Base-by-base conservation (phyloP, 2,888 invertebrate genomes). In the Scaptomyza parva region DNA sequence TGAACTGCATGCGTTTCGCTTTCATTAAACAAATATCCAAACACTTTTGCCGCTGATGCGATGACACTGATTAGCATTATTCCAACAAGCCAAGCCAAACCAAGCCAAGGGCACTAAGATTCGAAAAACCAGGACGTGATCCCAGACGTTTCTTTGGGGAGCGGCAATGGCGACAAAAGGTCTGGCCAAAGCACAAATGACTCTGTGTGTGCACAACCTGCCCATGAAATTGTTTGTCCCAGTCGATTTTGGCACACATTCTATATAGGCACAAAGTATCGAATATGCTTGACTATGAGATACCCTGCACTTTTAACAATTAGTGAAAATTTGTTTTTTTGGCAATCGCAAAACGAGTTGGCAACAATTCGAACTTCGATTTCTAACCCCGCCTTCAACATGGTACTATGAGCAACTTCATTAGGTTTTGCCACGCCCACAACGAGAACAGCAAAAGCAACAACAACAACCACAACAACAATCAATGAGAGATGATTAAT, bases 21-120 rank as follows among this genome's bases (percentile, higher is more conserved):
- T 86, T 87, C 87, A 86, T 86, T 87, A 87, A 85, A 82, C 78
- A 80, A 85, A 86, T 85, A 80, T 85, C 79, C 85, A 85, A 86
- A 82, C 80, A 85, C 84, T 70, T 86, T 78, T 85, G 85, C 85
- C 87, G 85, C 85, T 78, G 85, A 86, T 86, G 73, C 78, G 75
- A 62, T 75, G 74, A 80, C 85, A 76, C 78, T 82, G 85, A 86
- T 87, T 86, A 78, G 67, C 69, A 64, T 54, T 57, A 76, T 57
- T 53, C 68, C 78, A 70, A 61, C 63, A 53, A 58, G 55, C 52
- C 60, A 52, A n/a, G n/a, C n/a, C n/a, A n/a, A n/a, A n/a, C n/a
- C n/a, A n/a, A n/a, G n/a, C n/a, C n/a, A n/a, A n/a, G n/a, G n/a
- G n/a, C n/a, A 54, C 51, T 64, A 62, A 41, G 43, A 33, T 43